These are phyloP conservation scores for Heteronetta atricapilla DNA, from an alignment of 2,113 vertebrate genomes.

Conservation along the genomic window DNA sequence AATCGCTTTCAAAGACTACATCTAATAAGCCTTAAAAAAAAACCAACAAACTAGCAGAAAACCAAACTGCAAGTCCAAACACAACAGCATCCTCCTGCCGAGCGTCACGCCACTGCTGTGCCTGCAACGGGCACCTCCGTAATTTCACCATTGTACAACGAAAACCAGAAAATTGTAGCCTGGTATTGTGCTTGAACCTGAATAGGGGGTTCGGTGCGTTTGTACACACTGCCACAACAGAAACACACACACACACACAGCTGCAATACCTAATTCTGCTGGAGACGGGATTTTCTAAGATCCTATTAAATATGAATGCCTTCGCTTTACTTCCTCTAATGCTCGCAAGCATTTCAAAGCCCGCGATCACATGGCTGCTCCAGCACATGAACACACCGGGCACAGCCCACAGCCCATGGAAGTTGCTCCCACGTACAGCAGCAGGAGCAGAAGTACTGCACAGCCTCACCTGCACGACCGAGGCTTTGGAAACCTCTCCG, in stretches of 20 bases:
- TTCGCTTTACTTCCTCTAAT: not conserved
- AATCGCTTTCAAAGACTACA: not conserved
- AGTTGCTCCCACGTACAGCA: not conserved
- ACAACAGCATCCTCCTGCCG: not conserved
- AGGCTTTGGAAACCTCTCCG: no score
- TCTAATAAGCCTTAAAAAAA: not conserved
- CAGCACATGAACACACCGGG: not conserved
- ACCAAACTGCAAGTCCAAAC: no score
- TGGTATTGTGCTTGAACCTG: accelerated
- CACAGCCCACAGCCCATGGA: not conserved
- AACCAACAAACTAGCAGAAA: not conserved
- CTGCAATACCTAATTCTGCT: not conserved
- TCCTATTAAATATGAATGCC: slow-evolving; percentile 34
- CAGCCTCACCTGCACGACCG: no score
- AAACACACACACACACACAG: accelerated
- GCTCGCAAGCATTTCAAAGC: not conserved
- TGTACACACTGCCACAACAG: accelerated
- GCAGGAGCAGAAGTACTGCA: not conserved
- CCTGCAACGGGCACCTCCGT: accelerated
- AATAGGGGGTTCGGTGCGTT: accelerated
- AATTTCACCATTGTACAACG: not conserved
- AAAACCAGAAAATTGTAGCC: not conserved
- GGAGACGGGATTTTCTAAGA: not conserved
- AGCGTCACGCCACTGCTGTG: accelerated
- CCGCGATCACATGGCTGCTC: not conserved